Evolutionary conservation across 2,797 vertebrate genomes (phyloP).

Genomic region (Aldrovandia affinis): DNA sequence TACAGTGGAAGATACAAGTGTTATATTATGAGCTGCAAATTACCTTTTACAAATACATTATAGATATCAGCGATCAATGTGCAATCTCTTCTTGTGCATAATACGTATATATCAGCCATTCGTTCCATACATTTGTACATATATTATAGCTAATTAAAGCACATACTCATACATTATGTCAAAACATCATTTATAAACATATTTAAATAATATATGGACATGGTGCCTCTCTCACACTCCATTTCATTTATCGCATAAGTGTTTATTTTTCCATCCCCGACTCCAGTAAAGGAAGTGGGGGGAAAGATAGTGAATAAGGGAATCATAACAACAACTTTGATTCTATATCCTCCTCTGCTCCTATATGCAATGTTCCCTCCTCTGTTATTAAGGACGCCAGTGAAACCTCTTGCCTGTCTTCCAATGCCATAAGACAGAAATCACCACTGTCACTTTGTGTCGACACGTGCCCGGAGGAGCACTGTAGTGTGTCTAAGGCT

Average conservation of each 20-base stretch:
- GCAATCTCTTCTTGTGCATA: background rate
- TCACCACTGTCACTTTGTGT: background rate
- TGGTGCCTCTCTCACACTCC: background rate
- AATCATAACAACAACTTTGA: background rate
- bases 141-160: background rate
- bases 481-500: background rate
- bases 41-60: background rate
- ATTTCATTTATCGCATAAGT: background rate
- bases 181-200: background rate
- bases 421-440: background rate
- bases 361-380: background rate
- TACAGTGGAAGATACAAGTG: background rate
- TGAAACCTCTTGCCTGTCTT: background rate
- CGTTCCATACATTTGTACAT: background rate
- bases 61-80: background rate
- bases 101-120: background rate
- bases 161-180: background rate
- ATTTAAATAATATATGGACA: background rate
- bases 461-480: background rate
- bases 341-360: background rate
- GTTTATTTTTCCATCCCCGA: slow-evolving; percentile 8
- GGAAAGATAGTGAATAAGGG: background rate
- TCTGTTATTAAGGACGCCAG: background rate
- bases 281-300: slow-evolving; percentile 4
- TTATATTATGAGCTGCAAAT: background rate